Percentiles rank a stretch among this genome's conserved stretches.
These are phyloP conservation scores for Atta cephalotes DNA, from an alignment of 1,140 invertebrate genomes.

Conservation along the genomic window DNA sequence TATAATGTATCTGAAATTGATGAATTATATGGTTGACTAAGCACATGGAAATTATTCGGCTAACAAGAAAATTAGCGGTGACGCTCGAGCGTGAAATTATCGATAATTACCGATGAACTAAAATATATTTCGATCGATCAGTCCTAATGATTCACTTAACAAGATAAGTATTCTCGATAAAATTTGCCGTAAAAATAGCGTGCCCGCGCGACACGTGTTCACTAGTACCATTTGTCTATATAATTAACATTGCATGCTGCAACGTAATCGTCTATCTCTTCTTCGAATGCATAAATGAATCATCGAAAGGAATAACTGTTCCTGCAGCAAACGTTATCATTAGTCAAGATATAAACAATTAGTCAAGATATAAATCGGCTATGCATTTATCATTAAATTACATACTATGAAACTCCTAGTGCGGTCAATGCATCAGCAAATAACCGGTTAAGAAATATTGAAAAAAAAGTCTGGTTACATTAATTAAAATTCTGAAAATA, in stretches of 20 bases:
- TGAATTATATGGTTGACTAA: constrained; percentile 10
- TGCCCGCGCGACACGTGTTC: neutral
- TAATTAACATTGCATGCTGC: constrained; percentile 26
- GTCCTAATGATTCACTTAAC: constrained; percentile 17
- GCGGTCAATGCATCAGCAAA: neutral
- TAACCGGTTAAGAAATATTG: neutral
- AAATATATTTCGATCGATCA: constrained; percentile 19
- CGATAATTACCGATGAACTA: neutral
- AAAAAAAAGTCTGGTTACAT: too few species aligned
- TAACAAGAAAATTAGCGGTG: constrained; percentile 28
- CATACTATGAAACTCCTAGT: neutral
- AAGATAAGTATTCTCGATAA: constrained; percentile 14
- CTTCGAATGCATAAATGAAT: constrained; percentile 17
- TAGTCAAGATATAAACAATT: constrained; percentile 32
- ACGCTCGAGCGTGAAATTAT: neutral
- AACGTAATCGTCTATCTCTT: constrained; percentile 20
- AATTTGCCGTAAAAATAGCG: constrained; percentile 3
- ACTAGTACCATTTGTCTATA: constrained; percentile 14
- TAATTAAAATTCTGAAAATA: too few species aligned
- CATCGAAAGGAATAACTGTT: constrained; percentile 29
- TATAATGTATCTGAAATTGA: neutral
- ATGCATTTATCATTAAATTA: constrained; percentile 8
- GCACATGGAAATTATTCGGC: neutral
- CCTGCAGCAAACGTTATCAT: constrained; percentile 44
- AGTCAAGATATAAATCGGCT: constrained; percentile 16